Evolutionary conservation across 2,888 invertebrate species (phyloP), one percentile per base, ranked within the genome.

Genomic region (Trichopoda pennipes): DNA sequence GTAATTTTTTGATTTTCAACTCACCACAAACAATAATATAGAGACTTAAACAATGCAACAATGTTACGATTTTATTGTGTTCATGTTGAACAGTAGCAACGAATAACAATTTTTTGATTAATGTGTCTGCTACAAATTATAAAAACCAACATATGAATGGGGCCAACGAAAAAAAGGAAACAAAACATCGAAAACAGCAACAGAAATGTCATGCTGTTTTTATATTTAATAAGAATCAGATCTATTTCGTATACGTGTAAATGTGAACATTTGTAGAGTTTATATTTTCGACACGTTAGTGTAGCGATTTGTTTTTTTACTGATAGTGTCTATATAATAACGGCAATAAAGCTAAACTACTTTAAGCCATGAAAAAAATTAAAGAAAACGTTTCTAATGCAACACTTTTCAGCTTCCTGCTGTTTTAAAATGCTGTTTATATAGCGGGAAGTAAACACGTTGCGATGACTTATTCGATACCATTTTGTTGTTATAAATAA

Each of bases 101-200:
- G 81, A 86, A 86, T 86, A 88, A 86, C 87, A 87, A 87, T 89
- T 90, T 89, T 90, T 89, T 89, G 90, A 89, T 89, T 89, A 89
- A 90, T 89, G 89, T 89, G 90, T 89, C 89, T 89, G 90, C 88
- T 85, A 87, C 86, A 89, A 89, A 89, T 89, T 90, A 88, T 88
- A 89, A 89, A 88, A 86, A 87, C 87, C 87, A 87, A 87, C 87
- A 87, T 86, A 75, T 78, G 77, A 80, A 81, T 70, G 73, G 72
- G 60, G 70, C 32, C 16, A 42, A 60, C 38, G 35, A 55, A 38
- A 23, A 58, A 16, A 49, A 35, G n/a, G 38, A 69, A 61, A 64
- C 55, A 75, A 68, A 38, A 14, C 14, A 16, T 6, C 12, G 7
- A 44, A 44, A 42, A n/a, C 23, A 76, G 44, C 38, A 70, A 64